Conservation (phyloP, 2,888 invertebrate genomes). For the Drosophila quasianomalipes region DNA sequence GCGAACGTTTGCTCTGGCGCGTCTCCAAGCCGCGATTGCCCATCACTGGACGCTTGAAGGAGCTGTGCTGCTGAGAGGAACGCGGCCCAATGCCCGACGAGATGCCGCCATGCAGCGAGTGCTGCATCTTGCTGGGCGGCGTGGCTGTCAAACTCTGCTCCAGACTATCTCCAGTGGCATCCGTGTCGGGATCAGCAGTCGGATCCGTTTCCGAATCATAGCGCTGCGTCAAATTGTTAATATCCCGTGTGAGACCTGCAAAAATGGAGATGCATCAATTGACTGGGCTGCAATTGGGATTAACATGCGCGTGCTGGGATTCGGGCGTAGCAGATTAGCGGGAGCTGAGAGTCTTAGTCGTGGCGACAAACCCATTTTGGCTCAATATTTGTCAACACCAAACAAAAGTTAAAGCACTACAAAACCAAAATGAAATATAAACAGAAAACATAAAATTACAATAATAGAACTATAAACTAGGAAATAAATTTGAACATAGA, state of each 20-base stretch:
- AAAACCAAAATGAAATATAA: slow-evolving; percentile 20
- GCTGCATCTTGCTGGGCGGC: slow-evolving; percentile 85
- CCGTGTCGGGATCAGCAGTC: slow-evolving; percentile 89
- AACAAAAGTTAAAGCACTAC: slow-evolving; percentile 37
- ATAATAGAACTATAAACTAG: slow-evolving; percentile 1
- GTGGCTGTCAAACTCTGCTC: slow-evolving; percentile 77
- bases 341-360: slow-evolving; percentile 37
- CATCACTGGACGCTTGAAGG: slow-evolving; percentile 88
- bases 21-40: slow-evolving; percentile 88
- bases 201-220: slow-evolving; percentile 86
- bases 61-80: slow-evolving; percentile 85
- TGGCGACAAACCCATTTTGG: slow-evolving; percentile 62
- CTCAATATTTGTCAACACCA: slow-evolving; percentile 71
- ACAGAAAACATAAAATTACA: slow-evolving; percentile 9
- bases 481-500: slow-evolving; percentile 8
- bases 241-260: slow-evolving; percentile 84
- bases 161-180: slow-evolving; percentile 88
- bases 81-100: slow-evolving; percentile 77
- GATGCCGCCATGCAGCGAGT: slow-evolving; percentile 84
- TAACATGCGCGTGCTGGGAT: slow-evolving; percentile 53
- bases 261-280: slow-evolving; percentile 9
- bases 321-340: slow-evolving; percentile 31
- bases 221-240: slow-evolving; percentile 84
- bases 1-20: slow-evolving; percentile 88
- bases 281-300: neutral